phyloP scores from a whole-genome alignment of 1,140 invertebrate genomes.

The Dreissena rostriformis region DNA sequence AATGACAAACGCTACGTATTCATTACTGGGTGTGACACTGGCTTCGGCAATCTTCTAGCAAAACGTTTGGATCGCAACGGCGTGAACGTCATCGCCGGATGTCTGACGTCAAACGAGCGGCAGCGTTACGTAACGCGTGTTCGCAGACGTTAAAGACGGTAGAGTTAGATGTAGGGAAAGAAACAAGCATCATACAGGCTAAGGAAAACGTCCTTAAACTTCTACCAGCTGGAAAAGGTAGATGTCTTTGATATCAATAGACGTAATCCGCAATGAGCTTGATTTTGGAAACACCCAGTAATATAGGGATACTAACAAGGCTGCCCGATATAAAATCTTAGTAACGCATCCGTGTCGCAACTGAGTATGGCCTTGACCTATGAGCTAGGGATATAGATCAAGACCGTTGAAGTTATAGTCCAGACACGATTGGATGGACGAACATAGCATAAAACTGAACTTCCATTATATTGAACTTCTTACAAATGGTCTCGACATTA shows the following conservation, averaged over 20 bases:
- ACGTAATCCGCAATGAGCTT: no score
- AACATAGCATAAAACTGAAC: no score
- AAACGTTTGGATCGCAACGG: conserved; percentile 77
- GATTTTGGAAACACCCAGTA: no score
- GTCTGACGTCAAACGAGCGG: conserved; percentile 58
- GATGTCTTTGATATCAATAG: neutral
- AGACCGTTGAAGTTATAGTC: no score
- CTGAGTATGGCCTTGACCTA: no score
- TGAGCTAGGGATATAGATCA: no score
- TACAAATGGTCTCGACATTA: no score
- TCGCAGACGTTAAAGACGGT: neutral
- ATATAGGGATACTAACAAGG: no score
- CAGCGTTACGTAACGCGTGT: neutral
- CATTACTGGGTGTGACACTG: conserved; percentile 82
- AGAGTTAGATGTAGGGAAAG: conserved; percentile 27
- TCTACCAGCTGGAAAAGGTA: conserved; percentile 32
- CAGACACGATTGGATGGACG: no score
- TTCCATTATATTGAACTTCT: no score
- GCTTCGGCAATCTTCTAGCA: conserved; percentile 81
- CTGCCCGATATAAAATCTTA: no score
- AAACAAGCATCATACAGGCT: conserved; percentile 22
- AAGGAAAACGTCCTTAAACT: neutral
- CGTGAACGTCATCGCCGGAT: conserved; percentile 81
- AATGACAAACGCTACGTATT: conserved; percentile 70
- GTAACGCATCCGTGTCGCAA: no score